Percentiles rank a stretch among this genome's conserved stretches.
phyloP scores from a whole-genome alignment of 2,113 vertebrate species.

The Melospiza melodia region DNA sequence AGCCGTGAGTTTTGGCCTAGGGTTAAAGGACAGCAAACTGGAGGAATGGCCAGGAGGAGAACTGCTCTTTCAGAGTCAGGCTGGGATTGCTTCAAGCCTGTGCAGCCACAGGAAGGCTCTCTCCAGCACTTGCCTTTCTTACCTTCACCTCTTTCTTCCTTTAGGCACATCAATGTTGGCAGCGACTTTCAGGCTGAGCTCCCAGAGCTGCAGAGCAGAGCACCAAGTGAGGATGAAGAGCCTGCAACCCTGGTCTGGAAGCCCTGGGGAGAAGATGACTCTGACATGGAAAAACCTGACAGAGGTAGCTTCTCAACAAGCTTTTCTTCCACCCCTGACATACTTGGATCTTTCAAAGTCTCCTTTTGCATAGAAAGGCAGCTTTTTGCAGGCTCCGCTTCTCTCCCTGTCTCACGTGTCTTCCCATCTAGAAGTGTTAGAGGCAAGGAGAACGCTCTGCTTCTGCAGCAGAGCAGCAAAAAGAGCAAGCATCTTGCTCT shows the following conservation, averaged over 20 bases:
- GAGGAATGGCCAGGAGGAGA: neutral
- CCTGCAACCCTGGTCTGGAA: neutral
- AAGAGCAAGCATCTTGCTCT: too few relatives aligned
- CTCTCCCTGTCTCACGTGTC: too few relatives aligned
- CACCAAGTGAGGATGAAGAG: neutral
- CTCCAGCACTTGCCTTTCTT: neutral
- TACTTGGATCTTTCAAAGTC: too few relatives aligned
- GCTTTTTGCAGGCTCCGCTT: too few relatives aligned
- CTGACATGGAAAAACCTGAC: too few relatives aligned
- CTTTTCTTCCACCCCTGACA: too few relatives aligned
- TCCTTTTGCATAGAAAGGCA: too few relatives aligned
- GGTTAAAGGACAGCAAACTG: neutral
- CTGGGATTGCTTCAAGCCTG: accelerated
- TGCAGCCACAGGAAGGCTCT: too few relatives aligned
- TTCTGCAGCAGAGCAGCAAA: too few relatives aligned
- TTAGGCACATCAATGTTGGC: neutral
- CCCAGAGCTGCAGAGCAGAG: neutral
- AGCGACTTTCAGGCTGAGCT: neutral
- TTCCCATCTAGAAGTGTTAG: too few relatives aligned
- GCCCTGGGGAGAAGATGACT: too few relatives aligned
- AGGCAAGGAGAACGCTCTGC: neutral
- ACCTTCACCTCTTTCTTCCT: neutral
- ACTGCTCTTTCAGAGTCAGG: accelerated
- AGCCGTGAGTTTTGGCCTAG: neutral
- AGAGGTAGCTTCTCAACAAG: too few relatives aligned